Evolutionary conservation across 2,888 invertebrate species (phyloP), one percentile per base, ranked within the genome.

Genomic region (Camptogramma bilineatum): DNA sequence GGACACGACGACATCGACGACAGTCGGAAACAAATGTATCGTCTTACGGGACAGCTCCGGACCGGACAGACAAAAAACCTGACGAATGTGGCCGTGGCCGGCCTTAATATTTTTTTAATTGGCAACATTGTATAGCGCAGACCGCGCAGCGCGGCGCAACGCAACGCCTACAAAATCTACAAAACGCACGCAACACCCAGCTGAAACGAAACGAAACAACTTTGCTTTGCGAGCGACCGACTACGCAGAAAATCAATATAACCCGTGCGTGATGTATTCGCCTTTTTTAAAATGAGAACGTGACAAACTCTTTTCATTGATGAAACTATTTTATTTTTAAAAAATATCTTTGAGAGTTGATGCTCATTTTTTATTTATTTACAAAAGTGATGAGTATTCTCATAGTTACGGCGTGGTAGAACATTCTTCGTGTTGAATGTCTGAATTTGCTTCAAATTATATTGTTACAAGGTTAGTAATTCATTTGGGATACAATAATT

Each of bases 351-450:
- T 87, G 87, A 85, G 88, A 85, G 79, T 92, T 87, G 93, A 93
- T 93, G 92, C 89, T 92, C 92, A 89, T 90, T 93, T 93, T 90
- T 93, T 93, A 91, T 91, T 92, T 93, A 92, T 91, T 91, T 92
- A 92, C 91, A 88, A 88, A 65, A 90, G 92, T 91, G 92, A 92
- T 92, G 91, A 88, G 86, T 90, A 85, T 90, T 90, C 86, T 88
- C 91, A 86, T 91, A 88, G 92, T 90, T 88, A 91, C 92, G 91
- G 91, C 92, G 92, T 91, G 91, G 90, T 92, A 90, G 89, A 87
- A 87, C 84, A 84, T 90, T 88, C 88, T 90, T 86, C 90, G 89
- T 86, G 83, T 86, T 86, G 83, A 86, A 81, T 88, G 82, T 81
- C 86, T 82, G 85, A 81, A 84, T 86, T 86, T 88, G 86, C 87